Evolutionary conservation across 2,113 vertebrate genomes (phyloP).

Genomic region (Erythrolamprus reginae): DNA sequence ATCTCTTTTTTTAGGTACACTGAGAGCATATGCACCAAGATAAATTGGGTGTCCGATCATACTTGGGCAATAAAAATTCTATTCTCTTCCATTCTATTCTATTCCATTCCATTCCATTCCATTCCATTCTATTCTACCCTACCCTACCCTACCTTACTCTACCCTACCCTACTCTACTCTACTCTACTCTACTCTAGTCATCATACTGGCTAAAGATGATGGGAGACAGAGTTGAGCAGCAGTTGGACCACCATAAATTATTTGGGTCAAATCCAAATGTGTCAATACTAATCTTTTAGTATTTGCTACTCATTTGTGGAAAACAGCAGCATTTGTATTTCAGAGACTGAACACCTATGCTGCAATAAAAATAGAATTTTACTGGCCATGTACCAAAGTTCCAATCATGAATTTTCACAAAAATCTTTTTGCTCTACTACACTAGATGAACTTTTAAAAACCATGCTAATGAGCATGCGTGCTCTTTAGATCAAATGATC

Average conservation of each 20-base stretch:
- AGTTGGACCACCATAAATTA: not conserved
- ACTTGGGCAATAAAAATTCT: no score
- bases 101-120: no score
- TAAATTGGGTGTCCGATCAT: no score
- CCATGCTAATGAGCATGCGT: not conserved
- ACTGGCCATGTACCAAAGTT: not conserved
- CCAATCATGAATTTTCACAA: not conserved
- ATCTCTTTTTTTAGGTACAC: no score
- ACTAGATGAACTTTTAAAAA: not conserved
- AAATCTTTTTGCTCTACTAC: not conserved
- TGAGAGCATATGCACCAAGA: no score
- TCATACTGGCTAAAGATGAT: not conserved
- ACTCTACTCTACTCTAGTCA: no score
- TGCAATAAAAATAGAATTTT: not conserved
- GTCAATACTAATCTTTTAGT: not conserved
- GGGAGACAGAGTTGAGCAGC: not conserved
- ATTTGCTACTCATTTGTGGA: not conserved
- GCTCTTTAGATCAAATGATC: not conserved
- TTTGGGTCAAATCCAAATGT: not conserved
- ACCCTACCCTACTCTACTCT: no score
- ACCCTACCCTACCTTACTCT: no score
- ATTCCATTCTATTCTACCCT: no score
- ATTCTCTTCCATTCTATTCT: no score
- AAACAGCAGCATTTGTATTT: not conserved
- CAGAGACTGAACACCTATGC: not conserved